Conservation (phyloP, 2,888 invertebrate species). For the Petrolisthes cinctipes region DNA sequence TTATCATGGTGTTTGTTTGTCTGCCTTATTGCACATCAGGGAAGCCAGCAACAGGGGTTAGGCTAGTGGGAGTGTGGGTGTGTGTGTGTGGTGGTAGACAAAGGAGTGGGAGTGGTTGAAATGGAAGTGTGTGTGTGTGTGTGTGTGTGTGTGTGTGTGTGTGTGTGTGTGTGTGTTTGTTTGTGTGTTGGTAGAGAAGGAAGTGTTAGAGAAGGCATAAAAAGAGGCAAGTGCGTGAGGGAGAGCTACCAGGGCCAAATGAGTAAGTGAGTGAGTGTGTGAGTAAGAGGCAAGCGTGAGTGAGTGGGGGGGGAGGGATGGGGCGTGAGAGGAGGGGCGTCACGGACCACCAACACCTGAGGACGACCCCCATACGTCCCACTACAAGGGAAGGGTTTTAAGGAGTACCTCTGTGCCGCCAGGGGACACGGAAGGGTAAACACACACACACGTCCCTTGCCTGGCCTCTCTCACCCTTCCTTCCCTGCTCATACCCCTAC, state of each 20-base stretch:
- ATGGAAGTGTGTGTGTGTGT: neutral
- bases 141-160: slow-evolving; percentile 13
- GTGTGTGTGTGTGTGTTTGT: slow-evolving; percentile 9
- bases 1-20: too few relatives aligned
- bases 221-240: neutral
- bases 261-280: neutral
- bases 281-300: slow-evolving; percentile 15
- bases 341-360: slow-evolving; percentile 39
- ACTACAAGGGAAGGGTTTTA: slow-evolving; percentile 47
- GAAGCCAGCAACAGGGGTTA: neutral
- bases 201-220: neutral
- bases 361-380: slow-evolving; percentile 28
- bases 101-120: neutral
- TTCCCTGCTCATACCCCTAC: neutral
- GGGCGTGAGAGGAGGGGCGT: slow-evolving; percentile 13
- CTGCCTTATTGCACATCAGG: neutral
- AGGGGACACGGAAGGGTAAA: neutral
- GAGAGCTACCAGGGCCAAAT: too few relatives aligned
- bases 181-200: neutral
- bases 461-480: slow-evolving; percentile 1
- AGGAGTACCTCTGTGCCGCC: slow-evolving; percentile 9
- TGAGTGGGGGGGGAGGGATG: neutral
- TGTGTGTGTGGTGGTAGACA: neutral
- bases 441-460: neutral
- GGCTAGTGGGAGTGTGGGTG: neutral